A percentile compares a stretch with the other conserved stretches of the same genome.
These are phyloP conservation scores for Cabera pusaria DNA, from an alignment of 2,888 invertebrate species.

Conservation along the genomic window DNA sequence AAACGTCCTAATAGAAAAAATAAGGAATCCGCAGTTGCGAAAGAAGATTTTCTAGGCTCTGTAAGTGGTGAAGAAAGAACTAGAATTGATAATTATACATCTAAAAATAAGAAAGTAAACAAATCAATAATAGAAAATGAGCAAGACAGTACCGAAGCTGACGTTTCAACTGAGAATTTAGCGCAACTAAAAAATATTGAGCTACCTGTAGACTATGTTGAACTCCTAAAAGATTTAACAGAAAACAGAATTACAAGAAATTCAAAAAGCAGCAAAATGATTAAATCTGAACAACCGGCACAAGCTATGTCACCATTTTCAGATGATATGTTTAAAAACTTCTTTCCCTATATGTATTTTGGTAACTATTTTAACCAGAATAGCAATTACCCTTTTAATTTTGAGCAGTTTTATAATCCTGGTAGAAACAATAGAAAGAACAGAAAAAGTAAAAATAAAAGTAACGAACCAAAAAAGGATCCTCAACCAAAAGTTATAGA, in stretches of 20 bases:
- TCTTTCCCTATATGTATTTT: constrained; percentile 27
- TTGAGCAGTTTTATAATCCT: constrained; percentile 34
- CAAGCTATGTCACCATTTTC: constrained; percentile 11
- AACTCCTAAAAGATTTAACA: constrained; percentile 28
- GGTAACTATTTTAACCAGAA: constrained; percentile 24
- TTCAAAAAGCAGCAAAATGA: constrained; percentile 13
- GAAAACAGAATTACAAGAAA: constrained; percentile 36
- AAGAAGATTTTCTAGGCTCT: too few relatives aligned
- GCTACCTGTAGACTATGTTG: constrained; percentile 21
- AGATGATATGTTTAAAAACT: constrained; percentile 20
- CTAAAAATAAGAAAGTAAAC: constrained; percentile 1
- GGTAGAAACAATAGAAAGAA: constrained; percentile 11
- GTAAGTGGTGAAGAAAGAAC: too few relatives aligned
- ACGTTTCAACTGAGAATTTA: too few relatives aligned
- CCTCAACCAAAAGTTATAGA: constrained; percentile 6
- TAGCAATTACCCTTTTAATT: constrained; percentile 29
- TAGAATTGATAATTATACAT: not conserved
- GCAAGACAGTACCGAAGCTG: too few relatives aligned
- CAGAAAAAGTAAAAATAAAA: constrained; percentile 23
- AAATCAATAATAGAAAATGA: too few relatives aligned
- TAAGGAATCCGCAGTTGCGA: too few relatives aligned
- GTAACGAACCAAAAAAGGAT: constrained; percentile 12
- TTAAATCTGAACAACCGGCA: not conserved
- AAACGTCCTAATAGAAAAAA: constrained; percentile 1
- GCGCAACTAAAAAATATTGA: constrained; percentile 20